Evolutionary conservation across 2,888 invertebrate species (phyloP).

Genomic region (Oxyscelio sp.): DNA sequence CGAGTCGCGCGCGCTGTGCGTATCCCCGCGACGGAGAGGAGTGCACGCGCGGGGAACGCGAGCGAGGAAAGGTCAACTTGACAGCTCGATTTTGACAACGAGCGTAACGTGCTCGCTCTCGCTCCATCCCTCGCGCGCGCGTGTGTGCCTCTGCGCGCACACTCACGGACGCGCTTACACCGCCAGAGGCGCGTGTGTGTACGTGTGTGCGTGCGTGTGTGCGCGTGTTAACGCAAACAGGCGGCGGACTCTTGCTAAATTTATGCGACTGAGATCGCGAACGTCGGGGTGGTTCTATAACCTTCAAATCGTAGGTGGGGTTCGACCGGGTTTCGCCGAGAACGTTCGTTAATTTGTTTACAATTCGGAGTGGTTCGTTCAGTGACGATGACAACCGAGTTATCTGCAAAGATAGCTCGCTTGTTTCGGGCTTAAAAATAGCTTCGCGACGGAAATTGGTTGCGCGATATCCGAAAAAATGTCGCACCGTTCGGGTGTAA

Average conservation of each 20-base stretch:
- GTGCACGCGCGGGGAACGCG: constrained; percentile 7
- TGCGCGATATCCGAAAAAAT: no score
- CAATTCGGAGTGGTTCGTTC: no score
- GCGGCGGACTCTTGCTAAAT: constrained; percentile 27
- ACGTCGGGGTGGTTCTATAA: constrained; percentile 12
- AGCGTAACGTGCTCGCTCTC: constrained; percentile 13
- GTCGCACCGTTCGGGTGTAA: no score
- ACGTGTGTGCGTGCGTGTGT: constrained; percentile 15
- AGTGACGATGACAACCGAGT: no score
- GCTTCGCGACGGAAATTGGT: no score
- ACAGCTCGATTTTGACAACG: constrained; percentile 42
- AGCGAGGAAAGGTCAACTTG: no score
- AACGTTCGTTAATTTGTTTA: no score
- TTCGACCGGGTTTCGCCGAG: no score
- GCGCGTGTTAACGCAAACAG: constrained; percentile 18
- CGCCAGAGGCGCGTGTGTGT: background rate
- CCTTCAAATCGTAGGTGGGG: constrained; percentile 44
- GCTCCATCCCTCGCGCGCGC: constrained; percentile 6
- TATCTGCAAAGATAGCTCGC: no score
- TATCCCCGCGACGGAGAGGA: constrained; percentile 22
- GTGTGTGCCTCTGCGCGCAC: background rate
- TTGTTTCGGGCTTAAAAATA: no score
- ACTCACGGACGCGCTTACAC: background rate
- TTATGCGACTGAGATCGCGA: constrained; percentile 5
- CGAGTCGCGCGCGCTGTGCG: constrained; percentile 36